These are phyloP conservation scores for Conus ventricosus DNA, from an alignment of 1,140 invertebrate genomes.

Conservation along the genomic window DNA sequence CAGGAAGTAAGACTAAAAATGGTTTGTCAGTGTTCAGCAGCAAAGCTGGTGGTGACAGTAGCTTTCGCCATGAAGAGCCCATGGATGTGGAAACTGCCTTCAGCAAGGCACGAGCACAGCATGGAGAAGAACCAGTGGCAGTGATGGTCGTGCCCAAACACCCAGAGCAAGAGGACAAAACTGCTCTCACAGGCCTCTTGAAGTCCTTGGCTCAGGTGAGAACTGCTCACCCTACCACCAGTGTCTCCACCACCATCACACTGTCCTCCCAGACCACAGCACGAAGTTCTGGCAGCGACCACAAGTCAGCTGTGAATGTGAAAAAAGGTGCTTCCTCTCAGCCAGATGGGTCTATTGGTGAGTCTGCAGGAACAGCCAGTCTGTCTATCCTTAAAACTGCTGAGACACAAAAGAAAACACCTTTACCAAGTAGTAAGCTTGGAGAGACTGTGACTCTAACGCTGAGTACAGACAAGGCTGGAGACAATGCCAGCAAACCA, in stretches of 20 bases:
- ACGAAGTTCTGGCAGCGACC: background rate
- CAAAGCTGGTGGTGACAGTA: background rate
- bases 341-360: background rate
- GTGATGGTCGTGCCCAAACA: conserved; percentile 11
- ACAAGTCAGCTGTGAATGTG: background rate
- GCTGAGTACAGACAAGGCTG: background rate
- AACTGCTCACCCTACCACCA: background rate
- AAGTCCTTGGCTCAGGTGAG: conserved; percentile 37
- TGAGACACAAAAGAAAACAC: background rate
- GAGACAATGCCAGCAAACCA: conserved; percentile 2
- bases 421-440: background rate
- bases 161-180: background rate
- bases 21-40: background rate
- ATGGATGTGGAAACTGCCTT: conserved; percentile 22
- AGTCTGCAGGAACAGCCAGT: background rate
- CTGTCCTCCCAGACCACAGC: background rate
- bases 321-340: background rate
- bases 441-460: conserved; percentile 6
- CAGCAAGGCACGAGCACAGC: background rate
- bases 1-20: background rate
- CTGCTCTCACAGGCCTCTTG: conserved; percentile 38
- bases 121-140: background rate
- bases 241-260: background rate
- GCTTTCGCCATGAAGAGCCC: conserved; percentile 3
- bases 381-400: background rate